Base-by-base conservation (phyloP, 2,797 vertebrate genomes). In the Pangasius djambal region DNA sequence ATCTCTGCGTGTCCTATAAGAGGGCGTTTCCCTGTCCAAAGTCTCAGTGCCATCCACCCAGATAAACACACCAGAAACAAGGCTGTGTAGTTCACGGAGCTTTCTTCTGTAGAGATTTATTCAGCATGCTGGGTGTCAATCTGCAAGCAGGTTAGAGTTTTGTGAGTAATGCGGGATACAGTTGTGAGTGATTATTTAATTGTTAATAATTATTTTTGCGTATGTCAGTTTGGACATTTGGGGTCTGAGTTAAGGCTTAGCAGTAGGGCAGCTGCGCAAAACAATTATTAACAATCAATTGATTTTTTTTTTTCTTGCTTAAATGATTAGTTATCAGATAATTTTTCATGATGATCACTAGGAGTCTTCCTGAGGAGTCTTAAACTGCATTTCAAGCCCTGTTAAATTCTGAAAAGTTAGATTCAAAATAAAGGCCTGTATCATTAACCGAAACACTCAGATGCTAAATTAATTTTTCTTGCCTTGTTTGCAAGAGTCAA, bases 141-240 rank as follows among this genome's bases (percentile, higher is more conserved):
- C 82, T 90, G 25, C 89, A 90, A 44, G 67, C 83, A 90, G 89
- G 86, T 90, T 81, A 57, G 86, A 44, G 48, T 61, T 81, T 37
- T 78, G 16, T 44, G 44, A 44, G 6, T 44, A 44, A 44, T 44
- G 44, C 44, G 44, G 44, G 44, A 7, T 44, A 44, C 44, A 44
- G 44, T 44, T 44, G 44, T 44, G 6, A 44, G 44, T 6, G 44
- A 44, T 44, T 44, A 44, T 44, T 44, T 44, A 44, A 44, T 44
- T 7, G n/a, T 40, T 40, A 40, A 40, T 40, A 40, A 0, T 63
- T 83, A 25, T 82, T 82, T 82, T 59, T 82, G 22, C 12, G 31
- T 18, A 13, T 61, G 48, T 31, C 48, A 8, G 2, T 4, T 37
- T 22, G 25, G 4, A 37, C 34, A 8, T 63, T 16, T 63, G 37